Conservation (phyloP, 2,113 vertebrate genomes). For the Cepphus grylle region DNA sequence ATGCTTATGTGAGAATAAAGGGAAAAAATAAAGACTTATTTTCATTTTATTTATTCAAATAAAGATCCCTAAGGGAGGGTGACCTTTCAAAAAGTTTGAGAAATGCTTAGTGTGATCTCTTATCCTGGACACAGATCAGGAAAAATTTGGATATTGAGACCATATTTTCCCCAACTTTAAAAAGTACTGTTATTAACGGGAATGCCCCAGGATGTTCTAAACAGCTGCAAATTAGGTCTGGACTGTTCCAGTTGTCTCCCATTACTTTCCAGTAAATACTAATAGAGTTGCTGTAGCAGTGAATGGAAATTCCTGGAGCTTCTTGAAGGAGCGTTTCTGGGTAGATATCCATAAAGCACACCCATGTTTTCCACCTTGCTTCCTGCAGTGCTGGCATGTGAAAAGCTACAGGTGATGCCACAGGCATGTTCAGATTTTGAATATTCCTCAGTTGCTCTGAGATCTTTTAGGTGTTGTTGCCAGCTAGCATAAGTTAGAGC, state of each 20-base stretch:
- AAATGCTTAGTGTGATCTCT: constrained; percentile 31
- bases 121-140: constrained; percentile 24
- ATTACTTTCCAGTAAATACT: constrained; percentile 29
- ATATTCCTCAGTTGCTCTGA: neutral
- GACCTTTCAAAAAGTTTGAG: constrained; percentile 48
- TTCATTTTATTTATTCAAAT: constrained; percentile 25
- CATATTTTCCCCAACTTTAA: constrained; percentile 31
- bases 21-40: neutral
- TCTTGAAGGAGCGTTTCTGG: neutral
- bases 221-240: neutral
- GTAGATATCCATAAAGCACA: neutral
- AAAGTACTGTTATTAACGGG: neutral
- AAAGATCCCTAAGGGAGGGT: constrained; percentile 35
- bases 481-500: neutral
- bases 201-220: constrained; percentile 13
- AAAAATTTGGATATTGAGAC: constrained; percentile 40
- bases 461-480: neutral
- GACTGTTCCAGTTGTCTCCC: neutral
- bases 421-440: neutral
- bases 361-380: neutral
- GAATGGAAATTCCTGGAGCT: constrained; percentile 12
- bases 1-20: neutral
- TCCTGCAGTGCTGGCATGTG: neutral
- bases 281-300: neutral
- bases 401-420: neutral